Evolutionary conservation across 1,140 invertebrate species (phyloP).

Genomic region (Drosophila busckii): DNA sequence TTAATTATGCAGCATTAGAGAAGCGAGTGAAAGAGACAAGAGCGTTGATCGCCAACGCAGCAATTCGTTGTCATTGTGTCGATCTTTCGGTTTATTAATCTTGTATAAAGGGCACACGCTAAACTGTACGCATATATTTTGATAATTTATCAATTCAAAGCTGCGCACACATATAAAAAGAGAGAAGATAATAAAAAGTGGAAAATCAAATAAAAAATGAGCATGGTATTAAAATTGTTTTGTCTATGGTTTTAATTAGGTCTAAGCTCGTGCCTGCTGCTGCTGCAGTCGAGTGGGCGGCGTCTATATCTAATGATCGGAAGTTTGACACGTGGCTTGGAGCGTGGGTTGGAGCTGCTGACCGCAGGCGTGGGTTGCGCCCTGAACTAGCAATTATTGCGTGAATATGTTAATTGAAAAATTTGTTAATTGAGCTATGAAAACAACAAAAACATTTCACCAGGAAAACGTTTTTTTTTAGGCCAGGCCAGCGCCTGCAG

Average conservation of each 20-base stretch:
- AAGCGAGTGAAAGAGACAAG: too few relatives aligned
- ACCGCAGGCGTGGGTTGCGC: conserved; percentile 31
- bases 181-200: conserved; percentile 1
- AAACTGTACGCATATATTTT: conserved; percentile 65
- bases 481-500: too few relatives aligned
- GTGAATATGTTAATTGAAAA: conserved; percentile 75
- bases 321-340: conserved; percentile 72
- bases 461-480: too few relatives aligned
- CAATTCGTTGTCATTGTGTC: conserved; percentile 32
- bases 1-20: conserved; percentile 66
- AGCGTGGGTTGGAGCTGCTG: too few relatives aligned
- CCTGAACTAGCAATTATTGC: conserved; percentile 61
- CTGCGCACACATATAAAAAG: conserved; percentile 7
- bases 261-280: conserved; percentile 6
- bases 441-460: conserved; percentile 63
- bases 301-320: conserved; percentile 60
- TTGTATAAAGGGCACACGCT: conserved; percentile 62
- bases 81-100: conserved; percentile 57
- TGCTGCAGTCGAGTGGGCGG: conserved; percentile 49
- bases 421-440: conserved; percentile 58
- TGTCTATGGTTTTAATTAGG: conserved; percentile 72
- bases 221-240: conserved; percentile 55
- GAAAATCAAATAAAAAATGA: conserved; percentile 8
- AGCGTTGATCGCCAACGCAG: conserved; percentile 57
- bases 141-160: conserved; percentile 64